phyloP scores from a whole-genome alignment of 2,888 invertebrate species.

The Drosophila barbarae region DNA sequence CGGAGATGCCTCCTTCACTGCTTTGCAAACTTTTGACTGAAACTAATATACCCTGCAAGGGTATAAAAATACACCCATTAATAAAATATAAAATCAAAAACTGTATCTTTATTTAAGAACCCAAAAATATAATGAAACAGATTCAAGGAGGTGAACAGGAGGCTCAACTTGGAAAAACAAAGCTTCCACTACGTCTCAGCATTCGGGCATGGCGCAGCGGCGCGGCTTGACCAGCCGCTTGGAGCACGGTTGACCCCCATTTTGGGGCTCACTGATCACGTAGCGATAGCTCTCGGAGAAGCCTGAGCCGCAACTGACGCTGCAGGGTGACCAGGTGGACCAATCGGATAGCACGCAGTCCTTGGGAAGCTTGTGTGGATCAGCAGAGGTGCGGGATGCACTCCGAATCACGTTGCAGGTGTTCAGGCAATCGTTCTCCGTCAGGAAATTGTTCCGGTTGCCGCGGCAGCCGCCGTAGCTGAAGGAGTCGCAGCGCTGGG shows the following conservation, averaged over 20 bases:
- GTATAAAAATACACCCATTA: no score
- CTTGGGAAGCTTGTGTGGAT: constrained; percentile 77
- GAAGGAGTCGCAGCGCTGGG: constrained; percentile 91
- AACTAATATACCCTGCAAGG: no score
- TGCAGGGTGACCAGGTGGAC: constrained; percentile 92
- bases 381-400: background rate
- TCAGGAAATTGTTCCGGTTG: constrained; percentile 94
- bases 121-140: background rate
- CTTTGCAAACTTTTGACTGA: no score
- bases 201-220: constrained; percentile 76
- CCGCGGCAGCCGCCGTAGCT: constrained; percentile 94
- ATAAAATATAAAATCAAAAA: constrained; percentile 1
- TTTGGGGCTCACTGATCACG: constrained; percentile 72
- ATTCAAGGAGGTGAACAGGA: background rate
- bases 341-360: constrained; percentile 89
- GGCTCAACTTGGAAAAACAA: no score
- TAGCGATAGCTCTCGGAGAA: constrained; percentile 82
- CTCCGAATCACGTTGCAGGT: constrained; percentile 81
- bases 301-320: constrained; percentile 88
- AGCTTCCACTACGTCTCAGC: constrained; percentile 42
- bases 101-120: background rate
- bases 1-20: no score
- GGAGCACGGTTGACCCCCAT: constrained; percentile 76
- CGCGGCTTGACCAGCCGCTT: constrained; percentile 76
- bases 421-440: constrained; percentile 87